Base-by-base conservation (phyloP, 2,888 invertebrate genomes). In the Aproaerema taeniolella region DNA sequence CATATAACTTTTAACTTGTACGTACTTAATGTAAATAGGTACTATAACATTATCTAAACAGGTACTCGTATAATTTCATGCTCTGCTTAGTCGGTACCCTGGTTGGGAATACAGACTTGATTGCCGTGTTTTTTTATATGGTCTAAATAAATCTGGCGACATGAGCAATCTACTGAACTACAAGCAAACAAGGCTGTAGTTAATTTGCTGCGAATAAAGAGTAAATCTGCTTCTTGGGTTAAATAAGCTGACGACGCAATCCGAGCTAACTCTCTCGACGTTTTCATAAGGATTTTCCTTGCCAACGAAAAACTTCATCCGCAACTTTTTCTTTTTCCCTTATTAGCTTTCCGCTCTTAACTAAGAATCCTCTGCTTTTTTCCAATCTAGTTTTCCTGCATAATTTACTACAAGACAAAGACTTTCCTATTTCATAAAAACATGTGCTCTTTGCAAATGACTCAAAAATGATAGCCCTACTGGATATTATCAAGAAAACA, bases 301-400 rank as follows among this genome's bases (percentile, higher is more conserved):
- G 59, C 62, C 71, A 75, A 26, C 34, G 25, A 25, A 34, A 24
- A 34, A 74, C 73, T 77, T 77, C 59, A 65, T 67, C 62, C 62
- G 58, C 53, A 68, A 73, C 65, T 74, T 78, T 72, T 75, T 64
- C 60, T 63, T 69, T 63, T 42, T 32, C 53, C 55, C 61, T 73
- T 75, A 75, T 78, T 75, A 71, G 66, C 72, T 73, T 67, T 62
- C 61, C 65, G 58, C 57, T 69, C 67, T 73, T 73, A 69, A 74
- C 69, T 72, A 70, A 68, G 61, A 68, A 65, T 67, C 65, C 65
- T 61, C 58, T 65, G 58, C 62, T 61, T 67, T 65, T n/a, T 68
- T 56, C 49, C 60, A 68, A 64, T 72, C 71, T 68, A 69, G 71
- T 70, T 68, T 63, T 41, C 50, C 58, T 4, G 26, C 20, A 31